A percentile compares a stretch with the other conserved stretches of the same genome.
Conservation (phyloP, 2,113 vertebrate species). For the Axis porcinus region DNA sequence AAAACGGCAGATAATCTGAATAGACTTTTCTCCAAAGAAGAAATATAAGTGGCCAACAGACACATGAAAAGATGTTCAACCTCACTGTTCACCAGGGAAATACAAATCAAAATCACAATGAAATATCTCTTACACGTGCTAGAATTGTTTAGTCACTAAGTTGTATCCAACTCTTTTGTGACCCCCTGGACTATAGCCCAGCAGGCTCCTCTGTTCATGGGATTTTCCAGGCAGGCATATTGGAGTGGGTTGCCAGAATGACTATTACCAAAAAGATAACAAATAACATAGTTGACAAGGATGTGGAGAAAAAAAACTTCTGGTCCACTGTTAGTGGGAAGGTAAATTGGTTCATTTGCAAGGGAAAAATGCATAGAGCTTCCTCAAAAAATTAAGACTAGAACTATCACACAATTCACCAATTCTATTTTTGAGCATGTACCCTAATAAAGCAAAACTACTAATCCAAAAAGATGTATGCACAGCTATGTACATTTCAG, state of each 20-base stretch:
- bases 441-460: not conserved
- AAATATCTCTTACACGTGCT: not conserved
- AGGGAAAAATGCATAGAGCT: not conserved
- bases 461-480: not conserved
- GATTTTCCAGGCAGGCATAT: not conserved
- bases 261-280: not conserved
- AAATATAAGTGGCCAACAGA: not conserved
- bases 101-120: not conserved
- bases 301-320: not conserved
- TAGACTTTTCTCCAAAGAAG: not conserved
- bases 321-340: not conserved
- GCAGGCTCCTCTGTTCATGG: not conserved
- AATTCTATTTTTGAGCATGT: not conserved
- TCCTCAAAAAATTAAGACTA: not conserved
- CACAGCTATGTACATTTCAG: not conserved
- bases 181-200: not conserved
- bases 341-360: not conserved
- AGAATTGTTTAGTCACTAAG: not conserved
- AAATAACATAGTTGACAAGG: not conserved
- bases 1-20: not conserved
- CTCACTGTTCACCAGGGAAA: not conserved
- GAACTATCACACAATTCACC: not conserved
- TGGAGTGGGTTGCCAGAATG: not conserved
- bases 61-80: not conserved
- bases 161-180: rapidly evolving